Percentiles rank a stretch among this genome's conserved stretches.
phyloP scores from a whole-genome alignment of 2,113 vertebrate species.

The Caranx melampygus region DNA sequence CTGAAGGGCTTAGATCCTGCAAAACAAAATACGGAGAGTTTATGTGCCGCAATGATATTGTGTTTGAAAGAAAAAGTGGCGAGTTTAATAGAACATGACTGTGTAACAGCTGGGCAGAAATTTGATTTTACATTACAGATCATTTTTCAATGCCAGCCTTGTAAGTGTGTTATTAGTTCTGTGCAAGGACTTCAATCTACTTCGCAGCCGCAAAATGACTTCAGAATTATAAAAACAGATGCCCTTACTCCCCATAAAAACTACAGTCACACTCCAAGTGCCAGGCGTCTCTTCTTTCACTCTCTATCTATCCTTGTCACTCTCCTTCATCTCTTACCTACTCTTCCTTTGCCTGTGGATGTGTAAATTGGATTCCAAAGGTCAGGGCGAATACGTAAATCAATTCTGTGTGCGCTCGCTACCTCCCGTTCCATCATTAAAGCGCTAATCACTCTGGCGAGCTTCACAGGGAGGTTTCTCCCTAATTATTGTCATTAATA shows the following conservation, averaged over 20 bases:
- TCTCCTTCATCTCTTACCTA: constrained; percentile 71
- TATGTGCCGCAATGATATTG: constrained; percentile 26
- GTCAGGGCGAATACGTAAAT: constrained; percentile 83
- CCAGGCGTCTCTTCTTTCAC: constrained; percentile 55
- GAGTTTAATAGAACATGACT: constrained; percentile 56
- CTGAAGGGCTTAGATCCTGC: constrained; percentile 99
- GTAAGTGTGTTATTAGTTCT: constrained; percentile 48
- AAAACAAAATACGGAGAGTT: constrained; percentile 67
- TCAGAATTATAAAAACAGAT: constrained; percentile 57
- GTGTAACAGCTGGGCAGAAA: constrained; percentile 29
- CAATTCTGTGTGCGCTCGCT: constrained; percentile 79
- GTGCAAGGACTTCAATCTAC: constrained; percentile 33
- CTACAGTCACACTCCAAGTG: constrained; percentile 70
- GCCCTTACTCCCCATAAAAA: constrained; percentile 60
- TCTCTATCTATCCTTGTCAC: constrained; percentile 76
- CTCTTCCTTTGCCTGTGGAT: constrained; percentile 76
- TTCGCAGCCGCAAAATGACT: constrained; percentile 51
- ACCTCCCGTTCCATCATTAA: constrained; percentile 82
- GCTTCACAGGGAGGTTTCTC: constrained; percentile 81
- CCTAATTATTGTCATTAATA: constrained; percentile 86
- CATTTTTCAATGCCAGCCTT: constrained; percentile 50
- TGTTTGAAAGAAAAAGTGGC: constrained; percentile 37
- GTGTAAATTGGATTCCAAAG: constrained; percentile 83
- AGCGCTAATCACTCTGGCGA: constrained; percentile 83
- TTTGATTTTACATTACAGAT: constrained; percentile 39